Conservation (phyloP, 2,797 vertebrate genomes). For the Esox masquinongy region DNA sequence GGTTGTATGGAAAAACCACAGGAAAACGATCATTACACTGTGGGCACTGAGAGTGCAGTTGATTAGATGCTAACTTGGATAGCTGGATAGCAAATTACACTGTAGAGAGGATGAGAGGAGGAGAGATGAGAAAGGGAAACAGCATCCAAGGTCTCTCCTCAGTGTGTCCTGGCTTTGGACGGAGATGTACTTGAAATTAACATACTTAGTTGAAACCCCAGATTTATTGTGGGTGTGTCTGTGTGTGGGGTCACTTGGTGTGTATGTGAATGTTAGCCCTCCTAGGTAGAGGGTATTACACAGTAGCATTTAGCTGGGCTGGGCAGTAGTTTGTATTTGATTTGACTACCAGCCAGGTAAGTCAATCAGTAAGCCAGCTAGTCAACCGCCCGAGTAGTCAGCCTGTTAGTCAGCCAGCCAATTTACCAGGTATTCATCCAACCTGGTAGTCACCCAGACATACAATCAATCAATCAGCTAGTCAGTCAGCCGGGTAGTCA, state of each 20-base stretch:
- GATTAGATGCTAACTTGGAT: constrained; percentile 59
- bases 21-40: constrained; percentile 57
- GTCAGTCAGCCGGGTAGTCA: too few species aligned
- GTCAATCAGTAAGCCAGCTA: too few species aligned
- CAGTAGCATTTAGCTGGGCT: constrained; percentile 40
- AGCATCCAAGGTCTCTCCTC: constrained; percentile 3
- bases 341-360: constrained; percentile 8
- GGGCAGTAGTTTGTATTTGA: constrained; percentile 35
- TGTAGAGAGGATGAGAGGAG: constrained; percentile 29
- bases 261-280: constrained; percentile 15
- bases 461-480: too few species aligned
- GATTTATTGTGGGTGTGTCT: constrained; percentile 30
- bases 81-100: constrained; percentile 59
- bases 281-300: constrained; percentile 37
- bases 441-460: too few species aligned
- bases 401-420: too few species aligned
- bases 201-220: not conserved
- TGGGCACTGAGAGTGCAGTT: constrained; percentile 47
- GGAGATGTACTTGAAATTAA: not conserved
- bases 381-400: too few species aligned
- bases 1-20: constrained; percentile 51
- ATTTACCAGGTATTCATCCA: too few species aligned
- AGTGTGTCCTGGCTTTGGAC: not conserved
- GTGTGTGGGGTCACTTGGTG: constrained; percentile 26
- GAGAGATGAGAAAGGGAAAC: constrained; percentile 21